Evolutionary conservation across 2,797 vertebrate genomes (phyloP).

Genomic region (Rhynchotus rufescens): DNA sequence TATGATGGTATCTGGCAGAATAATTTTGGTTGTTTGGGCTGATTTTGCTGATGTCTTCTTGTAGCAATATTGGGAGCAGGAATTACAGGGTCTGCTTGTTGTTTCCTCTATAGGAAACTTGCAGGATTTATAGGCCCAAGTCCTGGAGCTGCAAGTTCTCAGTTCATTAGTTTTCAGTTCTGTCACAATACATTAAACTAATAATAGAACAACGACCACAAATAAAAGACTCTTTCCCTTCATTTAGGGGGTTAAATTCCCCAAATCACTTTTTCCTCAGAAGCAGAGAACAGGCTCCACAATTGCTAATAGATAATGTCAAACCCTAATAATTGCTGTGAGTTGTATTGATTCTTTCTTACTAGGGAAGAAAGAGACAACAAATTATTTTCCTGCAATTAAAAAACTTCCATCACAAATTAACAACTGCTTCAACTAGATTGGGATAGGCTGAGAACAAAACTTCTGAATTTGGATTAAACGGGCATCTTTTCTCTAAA

Average conservation of each 20-base stretch:
- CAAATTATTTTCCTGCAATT: background rate
- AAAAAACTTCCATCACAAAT: background rate
- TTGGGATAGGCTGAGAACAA: background rate
- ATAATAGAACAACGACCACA: background rate
- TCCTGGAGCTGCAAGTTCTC: background rate
- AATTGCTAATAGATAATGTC: background rate
- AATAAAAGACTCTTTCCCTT: background rate
- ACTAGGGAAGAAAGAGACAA: background rate
- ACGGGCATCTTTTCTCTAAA: background rate
- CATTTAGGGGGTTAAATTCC: background rate
- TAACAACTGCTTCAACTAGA: background rate
- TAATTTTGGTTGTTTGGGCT: fast-evolving
- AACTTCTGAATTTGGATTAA: background rate
- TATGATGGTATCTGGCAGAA: background rate
- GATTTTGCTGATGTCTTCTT: background rate
- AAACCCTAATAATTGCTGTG: background rate
- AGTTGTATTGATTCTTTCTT: background rate
- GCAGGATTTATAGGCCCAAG: background rate
- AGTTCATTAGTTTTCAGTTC: background rate
- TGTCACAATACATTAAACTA: background rate
- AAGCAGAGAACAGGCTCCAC: background rate
- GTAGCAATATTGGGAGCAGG: background rate
- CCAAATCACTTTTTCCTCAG: background rate
- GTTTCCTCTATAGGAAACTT: background rate
- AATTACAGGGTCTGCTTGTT: background rate